Base-by-base conservation (phyloP, 2,888 invertebrate genomes). In the Ormyrus rosae region DNA sequence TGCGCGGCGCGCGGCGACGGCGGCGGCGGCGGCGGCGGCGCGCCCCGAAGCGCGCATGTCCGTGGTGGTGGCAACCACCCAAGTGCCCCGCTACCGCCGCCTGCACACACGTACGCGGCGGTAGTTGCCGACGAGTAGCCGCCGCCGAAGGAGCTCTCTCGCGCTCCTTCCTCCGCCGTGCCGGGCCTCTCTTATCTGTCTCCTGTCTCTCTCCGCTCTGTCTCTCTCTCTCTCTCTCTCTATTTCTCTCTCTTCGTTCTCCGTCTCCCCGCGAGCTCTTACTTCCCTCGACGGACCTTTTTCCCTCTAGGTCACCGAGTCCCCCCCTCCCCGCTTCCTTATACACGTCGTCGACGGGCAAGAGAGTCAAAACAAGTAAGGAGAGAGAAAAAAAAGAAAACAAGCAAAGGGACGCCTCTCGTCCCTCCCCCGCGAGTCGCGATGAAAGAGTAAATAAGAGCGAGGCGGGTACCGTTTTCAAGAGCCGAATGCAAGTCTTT, bases 91-190 rank as follows among this genome's bases (percentile, higher is more conserved):
- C 50, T 19, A 5, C 48, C 69, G 46, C 78, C 45, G 65, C 58
- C 60, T n/a, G 50, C 69, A 51, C 63, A 10, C 73, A 45, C 64
- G 51, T n/a, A 1, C 50, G 51, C 64, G 64, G 48, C 75, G 71
- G 61, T 70, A 82, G 81, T 82, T 61, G 58, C 79, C 76, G 79
- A 72, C 79, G 81, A 82, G 81, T 75, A 65, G 79, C 76, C 81
- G 67, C 68, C 65, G 64, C 50, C 72, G 79, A 51, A 79, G 79
- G 79, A 76, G 72, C 75, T 46, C 53, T n/a, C 69, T 11, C 60
- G 6, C 11, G 10, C 74, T 56, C 64, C 55, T 70, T 60, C 10
- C 46, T 19, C 73, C 8, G 45, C 51, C 19, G 19, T 1, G 19
- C 19, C 19, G 19, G 19, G 19, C 19, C 19, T 19, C 19, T 19